phyloP scores from a whole-genome alignment of 2,113 vertebrate species.

The Mastomys natalensis region DNA sequence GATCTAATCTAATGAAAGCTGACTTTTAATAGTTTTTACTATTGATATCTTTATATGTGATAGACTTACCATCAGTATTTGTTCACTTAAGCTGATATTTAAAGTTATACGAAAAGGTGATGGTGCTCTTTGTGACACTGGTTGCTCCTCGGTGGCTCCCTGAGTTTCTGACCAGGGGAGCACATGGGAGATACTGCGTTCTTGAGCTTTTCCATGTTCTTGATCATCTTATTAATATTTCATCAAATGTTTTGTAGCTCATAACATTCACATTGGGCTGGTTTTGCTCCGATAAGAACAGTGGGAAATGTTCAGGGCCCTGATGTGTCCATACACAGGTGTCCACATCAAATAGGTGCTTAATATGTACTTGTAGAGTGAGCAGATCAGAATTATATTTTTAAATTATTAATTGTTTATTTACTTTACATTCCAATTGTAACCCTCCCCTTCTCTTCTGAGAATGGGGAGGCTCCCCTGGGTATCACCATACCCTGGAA shows the following conservation, averaged over 20 bases:
- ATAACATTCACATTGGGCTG: not conserved
- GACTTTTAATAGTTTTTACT: not conserved
- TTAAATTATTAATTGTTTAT: too few relatives aligned
- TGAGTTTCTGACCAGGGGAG: slow-evolving; percentile 1
- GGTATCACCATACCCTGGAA: too few relatives aligned
- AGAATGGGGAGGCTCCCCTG: too few relatives aligned
- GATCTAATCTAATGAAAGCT: not conserved
- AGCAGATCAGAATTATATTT: not conserved
- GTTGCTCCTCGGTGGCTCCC: not conserved
- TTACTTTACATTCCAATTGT: too few relatives aligned
- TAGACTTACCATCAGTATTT: not conserved
- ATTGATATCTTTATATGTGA: not conserved
- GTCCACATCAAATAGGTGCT: not conserved
- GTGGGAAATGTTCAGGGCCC: not conserved
- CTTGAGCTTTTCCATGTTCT: not conserved
- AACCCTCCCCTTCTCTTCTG: too few relatives aligned
- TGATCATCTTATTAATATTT: slow-evolving; percentile 1
- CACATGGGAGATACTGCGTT: not conserved
- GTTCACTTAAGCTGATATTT: not conserved
- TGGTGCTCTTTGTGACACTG: not conserved
- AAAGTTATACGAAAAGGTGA: not conserved
- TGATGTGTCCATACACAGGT: not conserved
- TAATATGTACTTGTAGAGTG: not conserved
- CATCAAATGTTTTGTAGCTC: not conserved
- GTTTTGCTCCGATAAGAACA: not conserved